Conservation (phyloP, 2,888 invertebrate genomes). For the Lepidocyrtoides sp. region DNA sequence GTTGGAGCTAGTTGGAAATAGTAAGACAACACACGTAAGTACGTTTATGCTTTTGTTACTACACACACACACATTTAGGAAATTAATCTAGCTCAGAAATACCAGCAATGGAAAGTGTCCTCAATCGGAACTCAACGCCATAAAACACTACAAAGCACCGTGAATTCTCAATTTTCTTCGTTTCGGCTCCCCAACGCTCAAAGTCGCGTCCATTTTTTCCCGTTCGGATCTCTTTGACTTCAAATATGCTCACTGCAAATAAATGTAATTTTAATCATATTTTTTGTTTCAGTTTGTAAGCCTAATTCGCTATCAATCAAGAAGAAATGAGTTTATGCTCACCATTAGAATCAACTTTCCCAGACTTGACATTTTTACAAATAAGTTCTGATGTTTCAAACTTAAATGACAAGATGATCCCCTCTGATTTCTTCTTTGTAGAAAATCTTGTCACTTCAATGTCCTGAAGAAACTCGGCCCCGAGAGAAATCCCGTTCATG, state of each 20-base stretch:
- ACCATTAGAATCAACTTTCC: constrained; percentile 77
- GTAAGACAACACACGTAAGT: background rate
- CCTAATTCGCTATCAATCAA: too few species aligned
- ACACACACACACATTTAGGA: background rate
- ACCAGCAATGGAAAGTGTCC: constrained; percentile 79
- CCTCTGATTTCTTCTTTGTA: constrained; percentile 57
- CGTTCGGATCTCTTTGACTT: constrained; percentile 79
- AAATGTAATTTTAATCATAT: background rate
- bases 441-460: constrained; percentile 74
- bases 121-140: constrained; percentile 79
- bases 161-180: constrained; percentile 75
- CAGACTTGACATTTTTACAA: constrained; percentile 67
- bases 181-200: constrained; percentile 72
- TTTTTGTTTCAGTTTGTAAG: background rate
- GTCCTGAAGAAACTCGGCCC: constrained; percentile 79
- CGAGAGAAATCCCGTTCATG: constrained; percentile 68
- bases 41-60: background rate
- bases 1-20: constrained; percentile 33
- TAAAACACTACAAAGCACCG: constrained; percentile 77
- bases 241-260: constrained; percentile 75
- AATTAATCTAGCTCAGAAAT: constrained; percentile 1
- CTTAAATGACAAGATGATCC: constrained; percentile 60
- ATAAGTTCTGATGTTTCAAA: constrained; percentile 76
- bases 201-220: constrained; percentile 79
- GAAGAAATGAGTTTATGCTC: too few species aligned